These are phyloP conservation scores for Macrotrachela quadricornifera DNA, from an alignment of 1,140 invertebrate species.

Conservation along the genomic window DNA sequence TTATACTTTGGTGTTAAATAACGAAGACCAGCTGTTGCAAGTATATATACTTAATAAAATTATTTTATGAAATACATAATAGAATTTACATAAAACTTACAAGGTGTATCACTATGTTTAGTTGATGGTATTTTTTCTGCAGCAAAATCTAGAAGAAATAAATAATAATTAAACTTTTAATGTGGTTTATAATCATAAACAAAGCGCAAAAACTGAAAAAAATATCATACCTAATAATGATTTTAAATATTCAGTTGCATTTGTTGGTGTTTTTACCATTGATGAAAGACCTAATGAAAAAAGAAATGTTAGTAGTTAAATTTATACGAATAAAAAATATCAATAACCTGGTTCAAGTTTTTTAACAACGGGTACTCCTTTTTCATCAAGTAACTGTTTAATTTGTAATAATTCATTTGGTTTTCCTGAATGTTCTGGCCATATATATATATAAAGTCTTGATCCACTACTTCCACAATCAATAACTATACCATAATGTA, in stretches of 20 bases:
- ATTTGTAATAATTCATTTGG: conserved; percentile 33
- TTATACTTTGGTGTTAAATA: conserved; percentile 25
- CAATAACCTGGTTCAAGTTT: conserved; percentile 20
- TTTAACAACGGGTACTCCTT: conserved; percentile 29
- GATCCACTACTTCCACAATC: conserved; percentile 39
- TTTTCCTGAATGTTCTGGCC: conserved; percentile 33
- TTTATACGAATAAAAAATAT: too few relatives aligned
- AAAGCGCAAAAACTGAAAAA: too few relatives aligned
- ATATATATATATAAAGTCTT: conserved; percentile 35
- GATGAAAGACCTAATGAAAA: conserved; percentile 27
- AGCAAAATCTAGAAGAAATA: conserved; percentile 23
- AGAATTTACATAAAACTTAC: too few relatives aligned
- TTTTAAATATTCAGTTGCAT: conserved; percentile 26
- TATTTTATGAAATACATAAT: too few relatives aligned
- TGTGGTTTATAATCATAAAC: conserved; percentile 20
- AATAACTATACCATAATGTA: conserved; percentile 36
- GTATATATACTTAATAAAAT: conserved; percentile 26
- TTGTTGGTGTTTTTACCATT: conserved; percentile 27
- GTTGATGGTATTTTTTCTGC: conserved; percentile 28
- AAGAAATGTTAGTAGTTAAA: too few relatives aligned
- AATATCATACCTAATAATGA: conserved; percentile 13
- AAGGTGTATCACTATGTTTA: conserved; percentile 31
- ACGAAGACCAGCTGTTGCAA: conserved; percentile 39
- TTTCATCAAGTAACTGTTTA: conserved; percentile 27
- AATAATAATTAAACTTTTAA: conserved; percentile 23